Evolutionary conservation across 2,888 invertebrate genomes (phyloP).

Genomic region (Enchytraeus crypticus): DNA sequence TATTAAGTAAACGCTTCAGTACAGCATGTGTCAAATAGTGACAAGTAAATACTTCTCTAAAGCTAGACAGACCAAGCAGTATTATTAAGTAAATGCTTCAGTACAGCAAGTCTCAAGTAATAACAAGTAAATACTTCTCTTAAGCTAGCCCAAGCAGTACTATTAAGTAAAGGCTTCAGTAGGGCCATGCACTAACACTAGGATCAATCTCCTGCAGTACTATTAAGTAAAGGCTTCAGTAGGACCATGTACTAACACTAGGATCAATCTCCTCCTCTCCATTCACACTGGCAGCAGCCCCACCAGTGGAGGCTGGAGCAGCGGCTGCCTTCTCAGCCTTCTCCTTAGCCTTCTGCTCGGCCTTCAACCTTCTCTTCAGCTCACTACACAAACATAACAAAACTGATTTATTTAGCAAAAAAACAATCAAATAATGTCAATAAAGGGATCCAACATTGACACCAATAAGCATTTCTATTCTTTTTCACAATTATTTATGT

Average conservation of each 20-base stretch:
- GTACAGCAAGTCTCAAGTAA: neutral
- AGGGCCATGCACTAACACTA: neutral
- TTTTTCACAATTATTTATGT: no score
- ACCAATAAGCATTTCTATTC: no score
- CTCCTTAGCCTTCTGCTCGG: slow-evolving; percentile 85
- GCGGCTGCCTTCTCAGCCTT: slow-evolving; percentile 63
- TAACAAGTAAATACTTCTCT: no score
- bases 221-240: neutral
- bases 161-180: neutral
- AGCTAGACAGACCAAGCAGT: neutral
- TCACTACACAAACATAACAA: slow-evolving; percentile 60
- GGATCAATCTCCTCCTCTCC: slow-evolving; percentile 78
- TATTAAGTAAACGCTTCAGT: no score
- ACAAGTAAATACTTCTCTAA: no score
- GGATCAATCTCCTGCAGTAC: neutral
- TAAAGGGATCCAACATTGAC: no score
- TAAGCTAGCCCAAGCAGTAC: neutral
- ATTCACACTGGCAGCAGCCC: no score
- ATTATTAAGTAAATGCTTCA: no score
- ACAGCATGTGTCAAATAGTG: no score
- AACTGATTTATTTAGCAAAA: no score
- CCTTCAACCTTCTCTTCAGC: slow-evolving; percentile 79
- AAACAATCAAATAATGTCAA: no score
- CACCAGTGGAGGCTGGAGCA: slow-evolving; percentile 35
- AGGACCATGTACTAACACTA: slow-evolving; percentile 60